Conservation (phyloP, 92 coral and sea anemone genomes). For the Actinernus sp. region DNA sequence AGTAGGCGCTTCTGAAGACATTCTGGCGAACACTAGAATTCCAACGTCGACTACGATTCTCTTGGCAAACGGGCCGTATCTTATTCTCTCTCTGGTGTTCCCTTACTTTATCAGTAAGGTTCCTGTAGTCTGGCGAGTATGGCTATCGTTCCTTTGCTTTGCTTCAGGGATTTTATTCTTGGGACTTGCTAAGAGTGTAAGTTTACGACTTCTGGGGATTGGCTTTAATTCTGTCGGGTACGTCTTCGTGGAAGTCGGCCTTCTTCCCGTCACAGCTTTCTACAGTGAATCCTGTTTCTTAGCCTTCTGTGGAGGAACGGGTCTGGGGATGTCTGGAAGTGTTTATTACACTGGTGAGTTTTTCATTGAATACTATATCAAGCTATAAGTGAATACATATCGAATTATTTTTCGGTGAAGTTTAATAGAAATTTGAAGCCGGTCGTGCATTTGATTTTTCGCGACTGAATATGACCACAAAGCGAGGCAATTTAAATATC, state of each 20-base stretch:
- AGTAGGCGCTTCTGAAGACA: not conserved
- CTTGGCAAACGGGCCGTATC: not conserved
- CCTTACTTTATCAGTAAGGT: not conserved
- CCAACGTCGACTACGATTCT: not conserved
- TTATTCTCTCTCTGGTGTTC: not conserved
- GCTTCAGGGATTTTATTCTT: not conserved
- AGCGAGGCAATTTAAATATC: no score
- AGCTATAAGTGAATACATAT: no score
- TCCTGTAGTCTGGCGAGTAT: not conserved
- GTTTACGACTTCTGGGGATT: not conserved
- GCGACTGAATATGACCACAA: no score
- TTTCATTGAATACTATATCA: no score
- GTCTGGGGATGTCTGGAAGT: not conserved
- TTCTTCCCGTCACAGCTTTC: not conserved
- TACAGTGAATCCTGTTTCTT: not conserved
- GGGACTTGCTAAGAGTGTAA: not conserved
- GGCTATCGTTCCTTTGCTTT: not conserved
- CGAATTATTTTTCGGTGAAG: no score
- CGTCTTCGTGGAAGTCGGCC: not conserved
- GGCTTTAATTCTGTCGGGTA: constrained; percentile 2
- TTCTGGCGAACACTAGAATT: not conserved
- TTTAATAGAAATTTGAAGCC: no score
- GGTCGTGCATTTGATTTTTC: no score
- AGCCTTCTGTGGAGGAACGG: constrained; percentile 2
- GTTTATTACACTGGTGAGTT: constrained; percentile 2